These are phyloP conservation scores for Indri indri DNA, from an alignment of 2,113 vertebrate genomes.

Conservation along the genomic window DNA sequence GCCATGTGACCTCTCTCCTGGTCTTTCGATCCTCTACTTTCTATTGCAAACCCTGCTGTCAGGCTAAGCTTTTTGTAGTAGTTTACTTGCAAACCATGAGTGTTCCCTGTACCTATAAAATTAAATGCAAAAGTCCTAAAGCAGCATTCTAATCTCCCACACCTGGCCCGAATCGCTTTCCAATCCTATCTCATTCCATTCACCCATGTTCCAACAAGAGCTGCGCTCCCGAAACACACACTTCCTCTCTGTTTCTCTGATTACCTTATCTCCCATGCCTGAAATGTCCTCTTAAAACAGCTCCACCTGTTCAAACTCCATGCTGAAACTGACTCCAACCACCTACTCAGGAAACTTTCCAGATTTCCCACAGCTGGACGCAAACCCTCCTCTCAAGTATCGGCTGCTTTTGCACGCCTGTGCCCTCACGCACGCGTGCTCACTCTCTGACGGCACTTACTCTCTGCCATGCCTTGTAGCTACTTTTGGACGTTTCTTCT, in stretches of 20 bases:
- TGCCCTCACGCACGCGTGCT: not conserved
- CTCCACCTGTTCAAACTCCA: not conserved
- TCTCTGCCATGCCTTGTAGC: not conserved
- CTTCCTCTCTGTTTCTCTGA: not conserved
- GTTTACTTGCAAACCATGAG: not conserved
- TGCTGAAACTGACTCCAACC: not conserved
- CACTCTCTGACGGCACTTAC: not conserved
- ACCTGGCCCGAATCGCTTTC: not conserved
- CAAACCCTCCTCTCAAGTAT: not conserved
- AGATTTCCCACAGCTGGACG: not conserved
- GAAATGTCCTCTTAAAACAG: not conserved
- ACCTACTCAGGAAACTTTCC: not conserved
- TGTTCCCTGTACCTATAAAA: not conserved
- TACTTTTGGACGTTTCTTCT: not conserved
- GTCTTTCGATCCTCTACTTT: not conserved
- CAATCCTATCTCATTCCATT: not conserved
- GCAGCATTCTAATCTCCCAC: not conserved
- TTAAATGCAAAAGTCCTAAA: not conserved
- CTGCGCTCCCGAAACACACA: not conserved
- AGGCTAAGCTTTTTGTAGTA: not conserved
- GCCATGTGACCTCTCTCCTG: not conserved
- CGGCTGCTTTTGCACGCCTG: not conserved
- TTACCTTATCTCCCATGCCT: not conserved
- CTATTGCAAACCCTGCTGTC: not conserved
- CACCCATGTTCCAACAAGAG: not conserved